A percentile compares a stretch with the other conserved stretches of the same genome.
Evolutionary conservation across 2,113 vertebrate species (phyloP).

Genomic region (Chelonoidis abingdonii): DNA sequence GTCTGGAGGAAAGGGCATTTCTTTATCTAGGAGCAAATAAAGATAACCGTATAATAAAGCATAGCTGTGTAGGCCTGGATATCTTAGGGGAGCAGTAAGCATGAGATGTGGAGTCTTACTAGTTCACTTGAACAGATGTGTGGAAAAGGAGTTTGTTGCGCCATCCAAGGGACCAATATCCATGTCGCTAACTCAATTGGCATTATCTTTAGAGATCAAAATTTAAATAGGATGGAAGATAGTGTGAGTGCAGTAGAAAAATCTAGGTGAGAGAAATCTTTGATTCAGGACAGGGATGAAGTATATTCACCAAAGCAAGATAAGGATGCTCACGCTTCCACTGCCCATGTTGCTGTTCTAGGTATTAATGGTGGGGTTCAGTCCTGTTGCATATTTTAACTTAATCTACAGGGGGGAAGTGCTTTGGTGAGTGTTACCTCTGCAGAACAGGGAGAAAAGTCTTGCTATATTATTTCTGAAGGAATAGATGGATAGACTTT

Average conservation of each 20-base stretch:
- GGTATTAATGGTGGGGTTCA: too few relatives aligned
- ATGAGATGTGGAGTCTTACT: neutral
- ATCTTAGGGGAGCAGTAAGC: neutral
- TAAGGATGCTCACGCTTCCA: neutral
- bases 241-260: neutral
- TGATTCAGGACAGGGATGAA: neutral
- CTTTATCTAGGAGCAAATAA: neutral
- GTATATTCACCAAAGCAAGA: neutral
- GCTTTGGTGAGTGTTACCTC: too few relatives aligned
- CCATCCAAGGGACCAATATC: neutral
- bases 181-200: neutral
- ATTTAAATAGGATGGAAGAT: neutral
- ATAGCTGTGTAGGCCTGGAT: neutral
- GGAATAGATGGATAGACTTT: too few relatives aligned
- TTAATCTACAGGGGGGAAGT: too few relatives aligned
- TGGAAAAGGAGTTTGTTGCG: neutral
- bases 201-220: neutral
- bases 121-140: neutral
- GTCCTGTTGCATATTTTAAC: too few relatives aligned
- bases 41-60: neutral
- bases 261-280: neutral
- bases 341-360: neutral
- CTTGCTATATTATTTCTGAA: too few relatives aligned
- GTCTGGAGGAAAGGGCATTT: neutral
- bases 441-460: too few relatives aligned